A percentile compares a stretch with the other conserved stretches of the same genome.
Conservation (phyloP, 2,888 invertebrate genomes). For the Acanthacorydalis orientalis region DNA sequence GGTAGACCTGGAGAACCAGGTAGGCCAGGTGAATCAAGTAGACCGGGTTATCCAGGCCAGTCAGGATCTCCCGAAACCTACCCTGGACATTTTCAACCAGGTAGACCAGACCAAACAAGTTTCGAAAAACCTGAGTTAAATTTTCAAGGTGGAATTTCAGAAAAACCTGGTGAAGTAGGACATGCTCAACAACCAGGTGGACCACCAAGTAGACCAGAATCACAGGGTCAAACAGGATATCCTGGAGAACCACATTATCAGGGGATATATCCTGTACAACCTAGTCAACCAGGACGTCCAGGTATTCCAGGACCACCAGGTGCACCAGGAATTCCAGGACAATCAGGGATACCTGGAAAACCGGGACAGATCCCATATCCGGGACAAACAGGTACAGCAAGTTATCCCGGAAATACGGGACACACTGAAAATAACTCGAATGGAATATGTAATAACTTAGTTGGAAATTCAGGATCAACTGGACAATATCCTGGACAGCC, state of each 20-base stretch:
- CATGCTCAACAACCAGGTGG: no score
- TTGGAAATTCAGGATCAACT: no score
- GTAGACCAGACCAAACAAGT: constrained; percentile 11
- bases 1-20: constrained; percentile 5
- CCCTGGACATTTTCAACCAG: constrained; percentile 6
- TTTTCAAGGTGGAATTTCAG: no score
- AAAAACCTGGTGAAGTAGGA: no score
- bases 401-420: constrained; percentile 5
- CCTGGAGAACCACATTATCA: background rate
- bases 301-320: background rate
- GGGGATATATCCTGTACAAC: background rate
- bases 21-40: constrained; percentile 3
- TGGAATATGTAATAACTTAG: no score
- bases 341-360: constrained; percentile 9
- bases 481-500: constrained; percentile 7
- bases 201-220: background rate
- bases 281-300: background rate
- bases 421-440: no score
- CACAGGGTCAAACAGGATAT: constrained; percentile 7
- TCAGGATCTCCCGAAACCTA: constrained; percentile 11
- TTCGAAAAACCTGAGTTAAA: no score
- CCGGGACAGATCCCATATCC: constrained; percentile 7
- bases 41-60: constrained; percentile 8
- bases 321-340: constrained; percentile 9
- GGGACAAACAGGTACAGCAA: constrained; percentile 11